Conservation (phyloP, 2,888 invertebrate genomes). For the Xestia c-nigrum region DNA sequence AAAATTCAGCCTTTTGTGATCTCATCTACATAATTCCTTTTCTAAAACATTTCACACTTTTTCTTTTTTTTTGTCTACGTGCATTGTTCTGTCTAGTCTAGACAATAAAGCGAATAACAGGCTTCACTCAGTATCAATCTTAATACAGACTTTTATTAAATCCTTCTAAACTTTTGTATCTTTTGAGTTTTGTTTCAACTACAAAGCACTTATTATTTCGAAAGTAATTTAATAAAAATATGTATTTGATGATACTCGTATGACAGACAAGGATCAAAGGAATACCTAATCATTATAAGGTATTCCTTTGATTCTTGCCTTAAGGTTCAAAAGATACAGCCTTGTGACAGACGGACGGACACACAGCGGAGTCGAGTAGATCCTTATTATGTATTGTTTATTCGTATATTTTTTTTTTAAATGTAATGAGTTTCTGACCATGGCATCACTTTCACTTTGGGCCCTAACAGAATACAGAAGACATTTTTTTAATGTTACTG, state of each 20-base stretch:
- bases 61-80: neutral
- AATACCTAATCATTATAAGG: neutral
- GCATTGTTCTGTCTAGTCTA: neutral
- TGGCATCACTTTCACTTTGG: too few relatives aligned
- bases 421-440: too few relatives aligned
- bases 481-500: too few relatives aligned
- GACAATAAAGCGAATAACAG: slow-evolving; percentile 17
- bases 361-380: neutral
- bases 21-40: neutral
- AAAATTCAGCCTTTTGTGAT: neutral
- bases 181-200: neutral
- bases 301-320: too few relatives aligned
- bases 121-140: slow-evolving; percentile 16
- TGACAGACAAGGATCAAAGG: slow-evolving; percentile 5
- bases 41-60: neutral
- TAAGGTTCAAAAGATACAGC: neutral
- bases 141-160: slow-evolving; percentile 3
- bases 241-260: neutral
- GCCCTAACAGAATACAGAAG: too few relatives aligned
- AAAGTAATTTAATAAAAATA: slow-evolving; percentile 9
- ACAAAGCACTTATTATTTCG: neutral
- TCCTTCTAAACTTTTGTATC: neutral
- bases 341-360: neutral
- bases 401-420: too few relatives aligned
- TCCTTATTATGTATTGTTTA: neutral